Percentiles rank a stretch among this genome's conserved stretches.
Evolutionary conservation across 2,888 invertebrate genomes (phyloP).

Genomic region (Heliothis peltigera): DNA sequence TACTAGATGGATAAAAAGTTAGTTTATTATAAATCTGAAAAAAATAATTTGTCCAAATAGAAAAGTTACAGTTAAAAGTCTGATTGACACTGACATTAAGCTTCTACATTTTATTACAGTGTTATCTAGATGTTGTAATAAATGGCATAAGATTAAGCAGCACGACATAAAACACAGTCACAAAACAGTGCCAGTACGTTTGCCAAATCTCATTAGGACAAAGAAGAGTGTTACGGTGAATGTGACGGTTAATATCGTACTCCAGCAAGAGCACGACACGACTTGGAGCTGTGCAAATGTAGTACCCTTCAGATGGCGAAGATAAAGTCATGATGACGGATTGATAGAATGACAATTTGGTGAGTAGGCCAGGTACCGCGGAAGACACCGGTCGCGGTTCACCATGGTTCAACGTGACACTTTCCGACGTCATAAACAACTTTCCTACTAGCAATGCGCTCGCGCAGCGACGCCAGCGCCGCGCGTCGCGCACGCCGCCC

Average conservation of each 20-base stretch:
- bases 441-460: constrained; percentile 89
- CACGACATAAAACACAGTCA: constrained; percentile 43
- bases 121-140: constrained; percentile 47
- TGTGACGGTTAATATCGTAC: constrained; percentile 72
- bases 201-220: constrained; percentile 66
- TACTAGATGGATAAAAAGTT: no score
- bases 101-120: constrained; percentile 27
- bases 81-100: constrained; percentile 20
- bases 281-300: constrained; percentile 71
- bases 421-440: constrained; percentile 89
- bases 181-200: constrained; percentile 56
- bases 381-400: constrained; percentile 87
- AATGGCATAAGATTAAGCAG: constrained; percentile 35
- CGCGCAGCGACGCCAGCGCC: constrained; percentile 69
- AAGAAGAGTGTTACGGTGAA: constrained; percentile 68
- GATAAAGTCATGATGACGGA: constrained; percentile 86
- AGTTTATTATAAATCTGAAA: no score
- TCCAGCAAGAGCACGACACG: constrained; percentile 73
- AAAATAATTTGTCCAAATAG: neutral
- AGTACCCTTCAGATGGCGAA: constrained; percentile 78
- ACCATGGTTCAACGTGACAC: constrained; percentile 90
- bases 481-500: constrained; percentile 74
- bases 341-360: constrained; percentile 89
- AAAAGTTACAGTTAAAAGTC: constrained; percentile 9
- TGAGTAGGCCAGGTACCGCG: constrained; percentile 87